A percentile compares a stretch with the other conserved stretches of the same genome.
These are phyloP conservation scores for Serilophus lunatus DNA, from an alignment of 2,113 vertebrate genomes.

Conservation along the genomic window DNA sequence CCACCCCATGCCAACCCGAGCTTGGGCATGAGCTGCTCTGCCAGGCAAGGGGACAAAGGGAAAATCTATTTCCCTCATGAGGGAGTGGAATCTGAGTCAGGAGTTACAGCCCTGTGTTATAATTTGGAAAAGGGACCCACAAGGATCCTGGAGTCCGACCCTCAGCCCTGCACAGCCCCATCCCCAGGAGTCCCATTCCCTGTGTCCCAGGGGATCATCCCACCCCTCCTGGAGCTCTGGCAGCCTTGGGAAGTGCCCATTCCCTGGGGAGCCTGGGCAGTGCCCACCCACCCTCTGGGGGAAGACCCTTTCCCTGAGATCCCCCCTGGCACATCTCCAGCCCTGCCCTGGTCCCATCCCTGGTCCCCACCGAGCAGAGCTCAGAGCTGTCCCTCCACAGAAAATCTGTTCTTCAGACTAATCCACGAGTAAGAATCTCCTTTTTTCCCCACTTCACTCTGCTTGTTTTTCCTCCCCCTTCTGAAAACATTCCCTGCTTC, in stretches of 20 bases:
- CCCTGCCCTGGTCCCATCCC: background rate
- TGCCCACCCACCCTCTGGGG: background rate
- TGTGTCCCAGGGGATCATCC: background rate
- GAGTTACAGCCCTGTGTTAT: background rate
- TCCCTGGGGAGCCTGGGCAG: background rate
- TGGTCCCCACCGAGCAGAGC: background rate
- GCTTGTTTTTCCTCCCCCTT: background rate
- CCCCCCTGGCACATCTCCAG: background rate
- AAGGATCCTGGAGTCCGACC: too few relatives aligned
- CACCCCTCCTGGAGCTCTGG: background rate
- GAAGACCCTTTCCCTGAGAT: background rate
- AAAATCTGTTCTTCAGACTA: background rate
- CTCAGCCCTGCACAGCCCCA: background rate
- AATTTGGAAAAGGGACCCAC: accelerated
- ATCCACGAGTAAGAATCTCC: background rate
- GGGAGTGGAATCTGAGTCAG: background rate
- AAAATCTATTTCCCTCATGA: background rate
- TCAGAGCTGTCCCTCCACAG: background rate
- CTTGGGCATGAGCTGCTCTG: background rate
- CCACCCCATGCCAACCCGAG: background rate
- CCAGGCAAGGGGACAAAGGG: background rate
- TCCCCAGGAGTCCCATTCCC: background rate
- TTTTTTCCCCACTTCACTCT: background rate
- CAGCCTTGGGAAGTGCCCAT: background rate
- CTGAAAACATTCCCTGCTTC: background rate